Base-by-base conservation (phyloP, 1,140 invertebrate species). In the Pararge aegeria region DNA sequence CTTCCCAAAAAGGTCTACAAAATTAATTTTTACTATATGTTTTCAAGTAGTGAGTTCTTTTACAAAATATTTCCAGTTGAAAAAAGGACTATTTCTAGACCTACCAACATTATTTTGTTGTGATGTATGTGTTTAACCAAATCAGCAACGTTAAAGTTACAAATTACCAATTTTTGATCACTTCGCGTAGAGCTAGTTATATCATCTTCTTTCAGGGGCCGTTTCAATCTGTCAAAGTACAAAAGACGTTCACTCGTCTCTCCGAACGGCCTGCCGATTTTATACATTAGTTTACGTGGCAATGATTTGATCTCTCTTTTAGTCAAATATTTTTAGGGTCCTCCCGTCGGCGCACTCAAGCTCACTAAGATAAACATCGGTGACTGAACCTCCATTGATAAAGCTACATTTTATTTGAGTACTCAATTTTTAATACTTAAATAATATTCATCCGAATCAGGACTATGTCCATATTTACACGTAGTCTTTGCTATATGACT, bases 231-330 rank as follows among this genome's bases (percentile, higher is more conserved):
- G 60, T 30, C 55, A 56, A 59, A 84, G 80, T 88, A 89, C 78
- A 84, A 88, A 74, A 74, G 68, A 62, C 68, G 66, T 21, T 65
- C 57, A 53, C 59, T 50, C 24, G 69, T 70, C 68, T 68, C 67
- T 54, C 46, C 20, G 29, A 65, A 72, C 69, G 69, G 71, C 74
- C 74, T 76, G 66, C 19, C 21, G 2, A 27, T 49, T 73, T 79
- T 91, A 90, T 91, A 89, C 91, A 91, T 93, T 92, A 80, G 80
- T 77, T 79, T 69, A 78, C 66, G 92, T 93, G 93, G 93, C 93
- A 94, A 93, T 93, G 92, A 93, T 93, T 93, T 93, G 93, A 94
- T 94, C 93, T 92, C 91, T 94, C 90, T 93, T 92, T 93, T 94
- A 93, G 92, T 93, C 92, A 93, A 90, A 91, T 90, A 90, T 91